Percentiles rank a stretch among this genome's conserved stretches.
Evolutionary conservation across 2,113 vertebrate genomes (phyloP).

Genomic region (Grantiella picta): DNA sequence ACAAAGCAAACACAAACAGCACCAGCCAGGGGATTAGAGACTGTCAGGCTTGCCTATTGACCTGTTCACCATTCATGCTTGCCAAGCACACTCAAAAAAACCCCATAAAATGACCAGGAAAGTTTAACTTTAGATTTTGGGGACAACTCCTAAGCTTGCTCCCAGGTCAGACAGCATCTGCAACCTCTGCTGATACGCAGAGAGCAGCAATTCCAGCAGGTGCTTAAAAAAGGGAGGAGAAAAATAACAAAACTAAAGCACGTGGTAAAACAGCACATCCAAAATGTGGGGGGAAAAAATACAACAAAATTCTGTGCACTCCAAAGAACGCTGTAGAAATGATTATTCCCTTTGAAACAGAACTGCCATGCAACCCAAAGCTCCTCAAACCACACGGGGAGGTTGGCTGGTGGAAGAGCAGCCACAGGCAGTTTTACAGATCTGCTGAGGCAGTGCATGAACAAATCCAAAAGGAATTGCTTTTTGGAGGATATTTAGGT

Average conservation of each 20-base stretch:
- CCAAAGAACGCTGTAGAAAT: fast-evolving
- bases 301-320: not conserved
- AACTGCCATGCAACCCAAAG: not conserved
- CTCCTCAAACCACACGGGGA: not conserved
- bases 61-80: not conserved
- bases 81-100: not conserved
- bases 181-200: not conserved
- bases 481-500: not conserved
- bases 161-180: not conserved
- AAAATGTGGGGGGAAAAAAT: not conserved
- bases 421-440: not conserved
- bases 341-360: not conserved
- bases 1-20: not conserved
- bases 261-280: not conserved
- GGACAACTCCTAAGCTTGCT: not conserved
- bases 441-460: fast-evolving
- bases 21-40: not conserved
- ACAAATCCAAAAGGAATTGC: not conserved
- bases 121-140: not conserved
- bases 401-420: not conserved
- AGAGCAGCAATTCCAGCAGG: not conserved
- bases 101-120: not conserved
- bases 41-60: not conserved
- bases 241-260: not conserved
- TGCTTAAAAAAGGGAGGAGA: not conserved